Conservation (phyloP, 2,797 vertebrate species). For the Nasua narica region DNA sequence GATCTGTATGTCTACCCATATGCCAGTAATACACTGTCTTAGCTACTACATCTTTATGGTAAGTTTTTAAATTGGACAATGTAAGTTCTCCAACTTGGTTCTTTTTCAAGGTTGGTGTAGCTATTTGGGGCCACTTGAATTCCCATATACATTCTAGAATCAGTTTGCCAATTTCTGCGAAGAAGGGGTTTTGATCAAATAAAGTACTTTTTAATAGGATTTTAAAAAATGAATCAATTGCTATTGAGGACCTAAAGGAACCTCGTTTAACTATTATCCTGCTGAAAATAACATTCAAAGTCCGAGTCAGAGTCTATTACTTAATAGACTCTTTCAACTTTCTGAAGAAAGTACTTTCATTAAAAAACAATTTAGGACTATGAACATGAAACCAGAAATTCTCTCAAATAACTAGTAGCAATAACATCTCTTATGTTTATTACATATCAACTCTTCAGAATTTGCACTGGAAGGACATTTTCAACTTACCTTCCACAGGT, state of each 20-base stretch:
- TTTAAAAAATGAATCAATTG: not conserved
- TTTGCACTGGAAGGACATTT: not conserved
- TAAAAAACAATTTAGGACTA: not conserved
- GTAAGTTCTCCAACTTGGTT: not conserved
- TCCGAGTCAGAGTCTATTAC: not conserved
- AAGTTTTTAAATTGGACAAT: not conserved
- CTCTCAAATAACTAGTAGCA: not conserved
- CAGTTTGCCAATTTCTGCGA: not conserved
- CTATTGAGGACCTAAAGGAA: not conserved
- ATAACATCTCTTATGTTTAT: not conserved
- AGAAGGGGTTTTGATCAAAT: not conserved
- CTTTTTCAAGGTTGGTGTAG: not conserved
- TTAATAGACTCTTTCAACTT: not conserved
- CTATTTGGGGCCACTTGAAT: not conserved
- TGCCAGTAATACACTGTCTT: not conserved
- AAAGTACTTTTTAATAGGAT: not conserved
- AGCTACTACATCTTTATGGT: not conserved
- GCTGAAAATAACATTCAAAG: not conserved
- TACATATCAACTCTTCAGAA: not conserved
- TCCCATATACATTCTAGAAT: not conserved
- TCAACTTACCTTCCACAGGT: slow-evolving; percentile 92
- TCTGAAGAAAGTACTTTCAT: not conserved
- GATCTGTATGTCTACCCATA: not conserved
- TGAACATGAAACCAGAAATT: slow-evolving; percentile 13
- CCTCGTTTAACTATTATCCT: not conserved